Evolutionary conservation across 2,797 vertebrate genomes (phyloP).

Genomic region (Triplophysa bombifrons): DNA sequence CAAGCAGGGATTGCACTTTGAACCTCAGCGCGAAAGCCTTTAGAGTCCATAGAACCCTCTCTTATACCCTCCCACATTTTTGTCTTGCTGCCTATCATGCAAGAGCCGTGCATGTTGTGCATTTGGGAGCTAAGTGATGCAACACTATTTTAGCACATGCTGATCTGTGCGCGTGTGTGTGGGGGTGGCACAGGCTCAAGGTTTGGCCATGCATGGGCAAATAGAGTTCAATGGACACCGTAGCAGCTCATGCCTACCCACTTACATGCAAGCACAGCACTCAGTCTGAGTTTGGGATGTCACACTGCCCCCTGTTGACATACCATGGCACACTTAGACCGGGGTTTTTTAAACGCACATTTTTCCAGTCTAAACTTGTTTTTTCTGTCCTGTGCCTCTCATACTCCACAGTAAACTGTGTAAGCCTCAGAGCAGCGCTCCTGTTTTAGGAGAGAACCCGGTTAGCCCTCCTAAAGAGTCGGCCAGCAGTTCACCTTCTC

Average conservation of each 20-base stretch:
- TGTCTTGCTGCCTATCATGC: slow-evolving; percentile 63
- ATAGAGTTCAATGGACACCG: neutral
- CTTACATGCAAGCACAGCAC: neutral
- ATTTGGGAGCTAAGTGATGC: slow-evolving; percentile 67
- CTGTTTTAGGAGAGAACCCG: slow-evolving; percentile 72
- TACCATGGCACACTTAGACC: slow-evolving; percentile 19
- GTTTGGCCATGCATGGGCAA: slow-evolving; percentile 60
- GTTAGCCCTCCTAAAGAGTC: slow-evolving; percentile 87
- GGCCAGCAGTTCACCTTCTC: slow-evolving; percentile 81
- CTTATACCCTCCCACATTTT: slow-evolving; percentile 30
- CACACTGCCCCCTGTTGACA: slow-evolving; percentile 66
- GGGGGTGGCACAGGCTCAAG: slow-evolving; percentile 67
- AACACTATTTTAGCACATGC: slow-evolving; percentile 74
- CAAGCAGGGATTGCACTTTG: slow-evolving; percentile 59
- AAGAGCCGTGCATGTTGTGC: slow-evolving; percentile 62
- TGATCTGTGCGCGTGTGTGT: slow-evolving; percentile 68
- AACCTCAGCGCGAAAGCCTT: slow-evolving; percentile 56
- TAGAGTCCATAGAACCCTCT: slow-evolving; percentile 53
- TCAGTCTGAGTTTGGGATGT: slow-evolving; percentile 6
- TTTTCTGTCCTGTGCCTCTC: slow-evolving; percentile 20
- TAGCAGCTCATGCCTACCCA: slow-evolving; percentile 7
- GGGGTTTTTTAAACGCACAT: too few relatives aligned
- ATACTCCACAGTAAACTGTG: slow-evolving; percentile 82
- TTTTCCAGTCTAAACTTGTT: neutral
- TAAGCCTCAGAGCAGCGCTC: slow-evolving; percentile 76